Percentiles rank a stretch among this genome's conserved stretches.
These are phyloP conservation scores for Axinella damicornis DNA, from an alignment of 37 sponge, comb jelly and placozoan species.

Conservation along the genomic window DNA sequence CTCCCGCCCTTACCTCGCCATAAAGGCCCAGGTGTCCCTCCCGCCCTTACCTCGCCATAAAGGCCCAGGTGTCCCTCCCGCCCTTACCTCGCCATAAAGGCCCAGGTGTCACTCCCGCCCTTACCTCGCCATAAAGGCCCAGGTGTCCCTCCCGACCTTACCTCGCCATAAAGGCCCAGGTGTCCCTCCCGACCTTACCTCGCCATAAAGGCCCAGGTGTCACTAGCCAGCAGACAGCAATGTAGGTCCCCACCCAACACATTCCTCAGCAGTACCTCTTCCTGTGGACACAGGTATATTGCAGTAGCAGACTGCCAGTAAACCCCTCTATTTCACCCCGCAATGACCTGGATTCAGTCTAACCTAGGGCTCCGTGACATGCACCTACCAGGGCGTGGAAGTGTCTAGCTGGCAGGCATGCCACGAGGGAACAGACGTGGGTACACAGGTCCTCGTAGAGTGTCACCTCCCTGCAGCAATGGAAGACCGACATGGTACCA, in stretches of 20 bases:
- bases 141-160: too few relatives aligned
- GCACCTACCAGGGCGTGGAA: constrained; percentile 14
- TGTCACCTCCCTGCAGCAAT: constrained; percentile 15
- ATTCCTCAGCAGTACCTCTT: constrained; percentile 30
- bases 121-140: too few relatives aligned
- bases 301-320: too few relatives aligned
- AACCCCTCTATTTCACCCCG: too few relatives aligned
- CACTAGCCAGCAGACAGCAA: constrained; percentile 15
- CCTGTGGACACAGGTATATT: neutral
- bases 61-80: constrained; percentile 22
- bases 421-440: constrained; percentile 32
- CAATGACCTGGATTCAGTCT: too few relatives aligned
- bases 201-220: constrained; percentile 23
- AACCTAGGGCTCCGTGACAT: too few relatives aligned
- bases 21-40: constrained; percentile 27
- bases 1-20: neutral
- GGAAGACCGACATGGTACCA: too few relatives aligned
- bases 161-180: too few relatives aligned
- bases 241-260: constrained; percentile 17
- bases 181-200: too few relatives aligned
- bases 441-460: constrained; percentile 41
- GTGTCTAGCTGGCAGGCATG: constrained; percentile 27
- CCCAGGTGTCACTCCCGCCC: too few relatives aligned
- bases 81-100: too few relatives aligned
- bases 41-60: too few relatives aligned